These are phyloP conservation scores for Phyllotreta striolata DNA, from an alignment of 2,888 invertebrate species.

Conservation along the genomic window DNA sequence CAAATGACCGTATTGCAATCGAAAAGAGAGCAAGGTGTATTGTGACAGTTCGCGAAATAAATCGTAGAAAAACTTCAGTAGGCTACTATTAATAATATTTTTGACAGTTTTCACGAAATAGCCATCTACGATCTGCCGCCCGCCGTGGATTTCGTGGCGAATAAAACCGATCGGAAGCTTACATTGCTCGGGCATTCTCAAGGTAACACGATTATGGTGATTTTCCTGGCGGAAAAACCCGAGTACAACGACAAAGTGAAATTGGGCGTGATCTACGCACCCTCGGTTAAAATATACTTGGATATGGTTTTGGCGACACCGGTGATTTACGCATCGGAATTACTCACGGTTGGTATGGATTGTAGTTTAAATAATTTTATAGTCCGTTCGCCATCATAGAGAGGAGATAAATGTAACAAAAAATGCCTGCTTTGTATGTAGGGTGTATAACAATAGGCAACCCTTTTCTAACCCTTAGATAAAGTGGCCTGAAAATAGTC, in stretches of 20 bases:
- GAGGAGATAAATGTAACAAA: no score
- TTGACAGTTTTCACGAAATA: constrained; percentile 80
- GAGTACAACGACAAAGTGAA: constrained; percentile 71
- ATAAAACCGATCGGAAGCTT: constrained; percentile 64
- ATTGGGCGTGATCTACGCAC: constrained; percentile 71
- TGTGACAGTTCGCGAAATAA: no score
- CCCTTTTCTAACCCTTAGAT: no score
- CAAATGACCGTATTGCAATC: no score
- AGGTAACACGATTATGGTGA: constrained; percentile 74
- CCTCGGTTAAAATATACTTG: constrained; percentile 48
- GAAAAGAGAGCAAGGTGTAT: no score
- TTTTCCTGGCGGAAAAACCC: constrained; percentile 69
- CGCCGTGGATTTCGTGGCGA: constrained; percentile 74
- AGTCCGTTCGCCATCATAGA: no score
- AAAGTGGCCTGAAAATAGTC: no score
- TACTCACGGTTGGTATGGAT: constrained; percentile 2
- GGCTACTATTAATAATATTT: not conserved
- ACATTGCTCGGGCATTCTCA: constrained; percentile 84
- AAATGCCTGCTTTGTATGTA: no score
- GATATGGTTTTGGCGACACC: not conserved
- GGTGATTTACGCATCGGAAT: not conserved
- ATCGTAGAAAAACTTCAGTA: not conserved
- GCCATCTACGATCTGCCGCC: constrained; percentile 79
- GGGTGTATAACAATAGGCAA: no score
- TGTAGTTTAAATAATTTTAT: no score